phyloP scores from a whole-genome alignment of 2,888 invertebrate genomes.

The Myopa tessellatipennis region DNA sequence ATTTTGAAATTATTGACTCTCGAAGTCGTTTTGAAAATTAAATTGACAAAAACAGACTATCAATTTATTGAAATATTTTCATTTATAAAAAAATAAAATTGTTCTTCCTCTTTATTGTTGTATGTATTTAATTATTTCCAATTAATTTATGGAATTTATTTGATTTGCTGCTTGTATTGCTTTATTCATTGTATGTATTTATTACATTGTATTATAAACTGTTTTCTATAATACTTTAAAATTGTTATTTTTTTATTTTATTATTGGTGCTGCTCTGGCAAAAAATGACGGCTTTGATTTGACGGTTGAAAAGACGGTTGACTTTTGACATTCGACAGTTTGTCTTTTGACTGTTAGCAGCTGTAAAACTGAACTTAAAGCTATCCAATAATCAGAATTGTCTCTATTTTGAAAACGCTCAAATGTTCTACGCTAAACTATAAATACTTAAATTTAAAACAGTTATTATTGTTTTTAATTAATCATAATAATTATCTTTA shows the following conservation, averaged over 20 bases:
- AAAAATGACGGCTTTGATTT: slow-evolving; percentile 35
- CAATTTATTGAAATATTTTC: no score
- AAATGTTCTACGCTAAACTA: neutral
- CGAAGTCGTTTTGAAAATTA: no score
- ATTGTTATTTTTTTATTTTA: no score
- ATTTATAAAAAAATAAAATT: no score
- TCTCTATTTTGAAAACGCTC: neutral
- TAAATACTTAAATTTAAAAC: slow-evolving; percentile 2
- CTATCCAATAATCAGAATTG: neutral
- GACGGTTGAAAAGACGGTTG: neutral
- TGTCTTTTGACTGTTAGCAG: neutral
- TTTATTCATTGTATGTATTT: neutral
- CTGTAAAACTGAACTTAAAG: slow-evolving; percentile 13
- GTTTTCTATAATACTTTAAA: neutral
- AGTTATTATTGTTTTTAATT: slow-evolving; percentile 3
- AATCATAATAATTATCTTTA: neutral
- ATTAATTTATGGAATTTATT: no score
- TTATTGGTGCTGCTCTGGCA: slow-evolving; percentile 13
- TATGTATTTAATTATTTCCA: no score
- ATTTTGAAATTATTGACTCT: no score
- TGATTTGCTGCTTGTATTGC: no score
- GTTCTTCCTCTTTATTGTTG: no score
- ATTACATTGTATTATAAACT: slow-evolving; percentile 9
- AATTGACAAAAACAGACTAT: no score
- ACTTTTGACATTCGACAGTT: slow-evolving; percentile 5